Evolutionary conservation across 2,113 vertebrate species (phyloP).

Genomic region (Lamprotornis superbus): DNA sequence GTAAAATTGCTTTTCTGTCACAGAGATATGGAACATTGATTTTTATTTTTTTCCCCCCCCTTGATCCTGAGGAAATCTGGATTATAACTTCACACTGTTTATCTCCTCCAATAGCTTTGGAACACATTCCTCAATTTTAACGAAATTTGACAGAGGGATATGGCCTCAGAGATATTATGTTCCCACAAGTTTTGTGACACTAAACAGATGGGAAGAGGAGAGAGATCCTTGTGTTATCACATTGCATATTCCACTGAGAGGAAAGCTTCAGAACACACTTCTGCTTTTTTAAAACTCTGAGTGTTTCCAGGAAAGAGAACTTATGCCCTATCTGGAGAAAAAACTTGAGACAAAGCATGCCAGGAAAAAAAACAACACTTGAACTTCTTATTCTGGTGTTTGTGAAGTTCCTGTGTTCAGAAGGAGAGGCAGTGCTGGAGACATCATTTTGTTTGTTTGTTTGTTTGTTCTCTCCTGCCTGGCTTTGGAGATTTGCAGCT

Average conservation of each 20-base stretch:
- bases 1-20: neutral
- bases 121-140: neutral
- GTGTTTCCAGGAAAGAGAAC: neutral
- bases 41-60: neutral
- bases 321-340: neutral
- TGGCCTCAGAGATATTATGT: neutral
- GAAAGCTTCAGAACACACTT: neutral
- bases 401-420: neutral
- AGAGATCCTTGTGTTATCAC: constrained; percentile 14
- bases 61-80: neutral
- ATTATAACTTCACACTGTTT: neutral
- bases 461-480: neutral
- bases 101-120: neutral
- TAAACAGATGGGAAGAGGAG: constrained; percentile 28
- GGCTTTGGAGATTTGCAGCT: neutral
- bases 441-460: neutral
- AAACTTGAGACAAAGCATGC: neutral
- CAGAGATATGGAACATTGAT: neutral
- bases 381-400: neutral
- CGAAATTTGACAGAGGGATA: neutral
- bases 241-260: neutral
- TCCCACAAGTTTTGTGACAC: constrained; percentile 25
- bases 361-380: neutral
- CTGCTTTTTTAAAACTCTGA: neutral
- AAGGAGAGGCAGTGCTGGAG: neutral